Base-by-base conservation (phyloP, 2,888 invertebrate genomes). In the Pogonocherus hispidulus region DNA sequence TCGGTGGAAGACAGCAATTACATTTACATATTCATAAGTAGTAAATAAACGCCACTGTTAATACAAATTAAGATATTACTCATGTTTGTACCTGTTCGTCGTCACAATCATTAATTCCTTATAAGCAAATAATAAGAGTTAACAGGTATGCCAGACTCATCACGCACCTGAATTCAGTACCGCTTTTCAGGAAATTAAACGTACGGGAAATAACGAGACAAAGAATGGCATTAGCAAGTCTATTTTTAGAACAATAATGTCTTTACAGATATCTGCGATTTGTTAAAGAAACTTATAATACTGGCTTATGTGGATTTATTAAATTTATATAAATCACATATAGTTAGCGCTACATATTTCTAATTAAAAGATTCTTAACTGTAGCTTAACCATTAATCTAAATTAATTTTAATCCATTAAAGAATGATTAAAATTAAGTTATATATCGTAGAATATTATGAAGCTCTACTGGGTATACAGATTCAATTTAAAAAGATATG, bases 81-180 rank as follows among this genome's bases (percentile, higher is more conserved):
- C 41, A 41, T 16, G 16, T 16, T 16, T 41, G 9, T 27, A 8
- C 27, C 16, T 41, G 41, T n/a, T 16, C 41, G 9, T 16, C 41
- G 16, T 16, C 41, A 14, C 41, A 9, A 41, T 14, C 2, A 14
- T 41, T 14, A 41, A 41, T 41, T 14, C 41, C 41, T 14, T 41
- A n/a, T 41, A 41, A 41, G 41, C 41, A 41, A 41, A 41, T 41
- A 41, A 41, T 41, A 14, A n/a, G 41, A 41, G n/a, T 41, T 41
- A 41, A 5, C 41, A 41, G 41, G 41, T 41, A 41, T 41, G 41
- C n/a, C n/a, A 41, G 16, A 41, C 41, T 4, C 41, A 3, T 16
- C n/a, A n/a, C 14, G 14, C n/a, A 41, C 9, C 11, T 32, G 32
- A 4, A n/a, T 41, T 41, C 1, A 41, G 16, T 11, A 14, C 2